Evolutionary conservation across 2,113 vertebrate species (phyloP).

Genomic region (Phodopus roborovskii): DNA sequence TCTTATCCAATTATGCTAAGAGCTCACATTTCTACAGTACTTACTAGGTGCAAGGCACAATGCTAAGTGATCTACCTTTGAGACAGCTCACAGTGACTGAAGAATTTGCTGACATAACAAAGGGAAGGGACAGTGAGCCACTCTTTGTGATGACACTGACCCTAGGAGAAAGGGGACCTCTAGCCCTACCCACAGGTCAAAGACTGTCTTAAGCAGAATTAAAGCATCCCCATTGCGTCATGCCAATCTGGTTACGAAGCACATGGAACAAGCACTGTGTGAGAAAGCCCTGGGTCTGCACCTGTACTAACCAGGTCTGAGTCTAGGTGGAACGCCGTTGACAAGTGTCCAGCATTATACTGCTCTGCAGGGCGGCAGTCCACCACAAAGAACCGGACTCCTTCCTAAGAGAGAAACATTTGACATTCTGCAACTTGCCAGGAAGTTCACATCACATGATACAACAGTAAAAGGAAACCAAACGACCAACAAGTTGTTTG

Average conservation of each 20-base stretch:
- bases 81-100: not conserved
- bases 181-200: not conserved
- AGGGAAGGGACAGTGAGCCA: constrained; percentile 31
- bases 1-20: constrained; percentile 54
- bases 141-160: not conserved
- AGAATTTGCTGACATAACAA: constrained; percentile 70
- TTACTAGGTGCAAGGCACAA: constrained; percentile 59
- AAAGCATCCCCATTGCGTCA: not conserved
- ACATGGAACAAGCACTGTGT: not conserved
- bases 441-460: constrained; percentile 38
- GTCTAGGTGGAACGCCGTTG: constrained; percentile 98
- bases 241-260: not conserved
- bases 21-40: constrained; percentile 31
- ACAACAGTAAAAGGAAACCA: constrained; percentile 1
- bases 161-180: constrained; percentile 1
- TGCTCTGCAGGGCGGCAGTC: constrained; percentile 99
- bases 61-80: constrained; percentile 34
- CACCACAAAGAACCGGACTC: constrained; percentile 98
- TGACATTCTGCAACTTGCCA: not conserved
- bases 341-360: constrained; percentile 98
- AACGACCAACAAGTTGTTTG: not conserved
- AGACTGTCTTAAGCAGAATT: constrained; percentile 31
- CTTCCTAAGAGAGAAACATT: constrained; percentile 89
- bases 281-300: constrained; percentile 43
- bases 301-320: constrained; percentile 94